phyloP scores from a whole-genome alignment of 2,888 invertebrate genomes.

The Lasius fuliginosus region DNA sequence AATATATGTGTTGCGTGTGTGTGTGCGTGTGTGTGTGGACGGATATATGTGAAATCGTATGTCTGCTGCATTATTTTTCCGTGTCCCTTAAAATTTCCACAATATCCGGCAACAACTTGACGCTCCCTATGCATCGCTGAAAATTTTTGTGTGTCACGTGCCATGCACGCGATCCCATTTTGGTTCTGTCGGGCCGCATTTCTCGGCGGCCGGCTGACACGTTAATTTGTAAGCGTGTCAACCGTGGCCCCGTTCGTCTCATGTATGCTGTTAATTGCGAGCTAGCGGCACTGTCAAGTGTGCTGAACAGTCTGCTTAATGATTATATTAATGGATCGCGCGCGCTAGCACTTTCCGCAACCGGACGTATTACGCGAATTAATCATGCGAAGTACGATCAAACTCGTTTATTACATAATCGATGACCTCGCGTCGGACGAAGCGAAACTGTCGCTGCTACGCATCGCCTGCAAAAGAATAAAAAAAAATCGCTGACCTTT shows the following conservation, averaged over 20 bases:
- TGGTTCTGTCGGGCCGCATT: conserved; percentile 39
- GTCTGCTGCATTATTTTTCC: conserved; percentile 17
- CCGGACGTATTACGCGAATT: conserved; percentile 22
- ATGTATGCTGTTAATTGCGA: conserved; percentile 53
- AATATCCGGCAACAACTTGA: conserved; percentile 24
- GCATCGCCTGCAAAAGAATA: background rate
- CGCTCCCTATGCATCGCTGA: conserved; percentile 10
- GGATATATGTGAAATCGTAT: background rate
- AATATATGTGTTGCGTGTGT: too few relatives aligned
- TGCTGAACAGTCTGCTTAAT: conserved; percentile 54
- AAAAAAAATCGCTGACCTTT: conserved; percentile 12
- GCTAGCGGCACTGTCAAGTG: conserved; percentile 51
- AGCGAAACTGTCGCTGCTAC: background rate
- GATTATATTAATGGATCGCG: conserved; percentile 52
- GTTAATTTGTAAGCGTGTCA: conserved; percentile 56
- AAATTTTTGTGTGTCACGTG: conserved; percentile 49
- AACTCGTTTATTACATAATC: conserved; percentile 19
- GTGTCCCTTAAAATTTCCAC: conserved; percentile 42
- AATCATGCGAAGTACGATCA: conserved; percentile 10
- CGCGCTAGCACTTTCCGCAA: conserved; percentile 11
- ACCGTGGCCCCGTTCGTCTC: conserved; percentile 52
- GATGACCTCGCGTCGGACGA: background rate
- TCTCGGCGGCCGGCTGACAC: conserved; percentile 47
- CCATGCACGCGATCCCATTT: conserved; percentile 31
- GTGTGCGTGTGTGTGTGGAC: background rate